Percentiles rank a stretch among this genome's conserved stretches.
These are phyloP conservation scores for Melolontha melolontha DNA, from an alignment of 2,888 invertebrate genomes.

Conservation along the genomic window DNA sequence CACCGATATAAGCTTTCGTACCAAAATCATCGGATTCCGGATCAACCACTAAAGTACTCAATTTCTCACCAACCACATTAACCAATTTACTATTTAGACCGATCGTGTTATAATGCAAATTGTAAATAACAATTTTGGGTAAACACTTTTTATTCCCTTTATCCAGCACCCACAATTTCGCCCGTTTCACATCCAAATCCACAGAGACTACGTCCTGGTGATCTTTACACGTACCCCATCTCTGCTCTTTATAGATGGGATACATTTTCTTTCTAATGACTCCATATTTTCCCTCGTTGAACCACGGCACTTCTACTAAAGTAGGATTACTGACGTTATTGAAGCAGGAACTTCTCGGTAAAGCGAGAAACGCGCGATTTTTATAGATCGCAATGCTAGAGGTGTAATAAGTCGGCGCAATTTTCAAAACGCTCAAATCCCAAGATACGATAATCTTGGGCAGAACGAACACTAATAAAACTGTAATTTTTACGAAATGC, in stretches of 20 bases:
- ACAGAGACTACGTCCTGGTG: conserved; percentile 63
- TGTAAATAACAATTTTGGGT: conserved; percentile 64
- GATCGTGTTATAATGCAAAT: conserved; percentile 58
- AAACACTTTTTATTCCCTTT: conserved; percentile 60
- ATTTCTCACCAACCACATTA: conserved; percentile 52
- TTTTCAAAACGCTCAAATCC: conserved; percentile 53
- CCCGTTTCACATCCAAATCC: conserved; percentile 60
- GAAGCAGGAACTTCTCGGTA: conserved; percentile 60
- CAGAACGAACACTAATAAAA: background rate
- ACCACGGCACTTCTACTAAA: conserved; percentile 63
- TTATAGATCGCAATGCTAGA: conserved; percentile 63
- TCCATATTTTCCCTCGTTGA: conserved; percentile 49
- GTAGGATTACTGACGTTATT: conserved; percentile 58
- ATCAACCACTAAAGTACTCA: conserved; percentile 61
- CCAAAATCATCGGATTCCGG: conserved; percentile 51
- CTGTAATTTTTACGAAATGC: background rate
- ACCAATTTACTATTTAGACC: conserved; percentile 48
- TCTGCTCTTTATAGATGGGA: conserved; percentile 48
- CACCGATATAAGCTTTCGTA: conserved; percentile 62
- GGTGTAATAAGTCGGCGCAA: conserved; percentile 56
- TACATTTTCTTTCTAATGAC: conserved; percentile 44
- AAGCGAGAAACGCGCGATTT: conserved; percentile 63
- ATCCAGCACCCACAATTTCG: conserved; percentile 66
- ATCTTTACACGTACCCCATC: conserved; percentile 56
- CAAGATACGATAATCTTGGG: conserved; percentile 42